Conservation (phyloP, 2,888 invertebrate genomes). For the Scaptomyza polygonia region DNA sequence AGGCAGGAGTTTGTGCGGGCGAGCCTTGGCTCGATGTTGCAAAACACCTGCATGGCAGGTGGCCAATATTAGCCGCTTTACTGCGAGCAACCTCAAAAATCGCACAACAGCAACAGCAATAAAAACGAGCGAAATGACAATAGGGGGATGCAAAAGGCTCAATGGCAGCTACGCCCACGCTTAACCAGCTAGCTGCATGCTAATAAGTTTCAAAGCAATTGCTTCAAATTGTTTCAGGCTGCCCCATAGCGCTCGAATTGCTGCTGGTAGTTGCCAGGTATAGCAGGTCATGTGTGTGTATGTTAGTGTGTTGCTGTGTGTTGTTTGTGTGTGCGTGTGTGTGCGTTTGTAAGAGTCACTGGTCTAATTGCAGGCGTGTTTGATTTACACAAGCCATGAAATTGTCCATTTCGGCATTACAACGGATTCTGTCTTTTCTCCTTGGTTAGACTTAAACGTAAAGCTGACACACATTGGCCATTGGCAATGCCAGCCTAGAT, state of each 20-base stretch:
- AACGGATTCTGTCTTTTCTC: conserved; percentile 51
- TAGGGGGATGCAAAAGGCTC: conserved; percentile 6
- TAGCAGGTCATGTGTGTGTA: conserved; percentile 8
- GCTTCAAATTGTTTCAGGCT: conserved; percentile 64
- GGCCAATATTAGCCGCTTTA: conserved; percentile 54
- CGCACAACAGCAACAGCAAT: conserved; percentile 15
- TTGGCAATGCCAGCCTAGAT: conserved; percentile 51
- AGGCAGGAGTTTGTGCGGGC: conserved; percentile 4
- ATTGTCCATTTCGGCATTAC: conserved; percentile 74
- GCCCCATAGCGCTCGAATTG: conserved; percentile 41
- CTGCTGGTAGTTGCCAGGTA: conserved; percentile 24
- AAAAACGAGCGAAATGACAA: conserved; percentile 6
- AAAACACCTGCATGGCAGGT: conserved; percentile 28
- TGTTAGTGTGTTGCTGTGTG: neutral
- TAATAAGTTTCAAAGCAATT: conserved; percentile 72
- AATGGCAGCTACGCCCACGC: conserved; percentile 1
- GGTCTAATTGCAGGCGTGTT: conserved; percentile 75
- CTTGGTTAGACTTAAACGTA: conserved; percentile 35
- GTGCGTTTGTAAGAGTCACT: neutral
- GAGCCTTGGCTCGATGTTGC: conserved; percentile 10
- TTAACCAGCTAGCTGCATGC: conserved; percentile 54
- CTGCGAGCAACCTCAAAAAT: conserved; percentile 41
- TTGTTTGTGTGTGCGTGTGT: neutral
- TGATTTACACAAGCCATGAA: conserved; percentile 76
- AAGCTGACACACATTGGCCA: conserved; percentile 68